These are phyloP conservation scores for Gavia stellata DNA, from an alignment of 2,113 vertebrate species.

Conservation along the genomic window DNA sequence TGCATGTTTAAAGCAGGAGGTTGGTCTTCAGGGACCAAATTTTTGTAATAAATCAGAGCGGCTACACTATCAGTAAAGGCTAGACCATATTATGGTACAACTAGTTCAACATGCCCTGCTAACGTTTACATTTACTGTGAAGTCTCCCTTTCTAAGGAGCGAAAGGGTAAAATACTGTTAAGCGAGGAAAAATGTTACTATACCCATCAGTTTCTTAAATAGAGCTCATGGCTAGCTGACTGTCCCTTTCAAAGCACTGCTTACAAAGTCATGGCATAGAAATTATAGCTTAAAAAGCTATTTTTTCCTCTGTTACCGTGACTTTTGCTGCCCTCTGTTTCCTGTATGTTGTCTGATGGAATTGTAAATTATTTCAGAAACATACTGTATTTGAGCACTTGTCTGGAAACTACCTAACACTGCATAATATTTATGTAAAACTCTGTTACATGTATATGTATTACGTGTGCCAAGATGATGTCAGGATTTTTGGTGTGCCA, in stretches of 20 bases:
- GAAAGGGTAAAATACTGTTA: background rate
- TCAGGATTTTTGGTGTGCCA: background rate
- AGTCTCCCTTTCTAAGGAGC: background rate
- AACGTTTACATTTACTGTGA: background rate
- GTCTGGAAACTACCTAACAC: background rate
- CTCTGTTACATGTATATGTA: background rate
- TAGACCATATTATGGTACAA: background rate
- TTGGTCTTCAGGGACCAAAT: background rate
- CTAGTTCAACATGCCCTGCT: background rate
- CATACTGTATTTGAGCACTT: background rate
- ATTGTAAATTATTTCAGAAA: background rate
- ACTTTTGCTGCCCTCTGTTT: background rate
- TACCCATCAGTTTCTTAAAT: background rate
- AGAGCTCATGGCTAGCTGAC: background rate
- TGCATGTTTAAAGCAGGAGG: background rate
- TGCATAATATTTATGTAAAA: background rate
- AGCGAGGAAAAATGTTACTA: background rate
- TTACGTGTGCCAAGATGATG: background rate
- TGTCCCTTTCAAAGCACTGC: background rate
- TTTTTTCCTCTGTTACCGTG: background rate
- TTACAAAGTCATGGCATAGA: background rate
- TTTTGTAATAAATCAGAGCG: background rate
- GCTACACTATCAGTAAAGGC: background rate
- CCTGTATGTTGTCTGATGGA: background rate
- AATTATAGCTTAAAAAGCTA: background rate